phyloP scores from a whole-genome alignment of 2,888 invertebrate species.

The Agrochola lota region DNA sequence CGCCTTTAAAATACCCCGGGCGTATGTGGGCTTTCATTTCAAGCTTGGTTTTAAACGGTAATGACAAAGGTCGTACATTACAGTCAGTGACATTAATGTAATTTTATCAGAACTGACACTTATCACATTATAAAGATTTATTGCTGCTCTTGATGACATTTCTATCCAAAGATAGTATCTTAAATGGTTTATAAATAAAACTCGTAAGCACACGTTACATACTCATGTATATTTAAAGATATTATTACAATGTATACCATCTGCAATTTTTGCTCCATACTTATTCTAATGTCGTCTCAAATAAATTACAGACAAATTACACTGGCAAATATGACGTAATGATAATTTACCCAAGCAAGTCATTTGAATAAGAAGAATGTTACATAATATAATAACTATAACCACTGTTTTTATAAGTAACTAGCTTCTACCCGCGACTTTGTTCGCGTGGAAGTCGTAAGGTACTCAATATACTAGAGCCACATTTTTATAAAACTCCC shows the following conservation, averaged over 20 bases:
- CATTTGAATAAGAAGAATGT: constrained; percentile 7
- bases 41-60: constrained; percentile 17
- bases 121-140: constrained; percentile 38
- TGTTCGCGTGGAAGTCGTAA: too few relatives aligned
- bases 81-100: constrained; percentile 19
- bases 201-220: background rate
- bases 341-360: constrained; percentile 16
- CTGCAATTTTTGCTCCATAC: background rate
- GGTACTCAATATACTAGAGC: too few relatives aligned
- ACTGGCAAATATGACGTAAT: constrained; percentile 18
- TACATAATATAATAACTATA: constrained; percentile 10
- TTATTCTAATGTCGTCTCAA: background rate
- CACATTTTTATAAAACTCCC: too few relatives aligned
- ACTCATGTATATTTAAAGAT: constrained; percentile 16
- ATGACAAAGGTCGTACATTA: constrained; percentile 5
- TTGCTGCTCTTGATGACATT: constrained; percentile 24
- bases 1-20: background rate
- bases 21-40: background rate
- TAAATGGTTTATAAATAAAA: constrained; percentile 27
- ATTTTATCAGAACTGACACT: constrained; percentile 18
- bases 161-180: constrained; percentile 35
- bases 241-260: constrained; percentile 33
- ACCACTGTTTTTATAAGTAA: constrained; percentile 25
- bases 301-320: constrained; percentile 18
- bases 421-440: background rate